Conservation (phyloP, 1,140 invertebrate species). For the Oppia nitens region DNA sequence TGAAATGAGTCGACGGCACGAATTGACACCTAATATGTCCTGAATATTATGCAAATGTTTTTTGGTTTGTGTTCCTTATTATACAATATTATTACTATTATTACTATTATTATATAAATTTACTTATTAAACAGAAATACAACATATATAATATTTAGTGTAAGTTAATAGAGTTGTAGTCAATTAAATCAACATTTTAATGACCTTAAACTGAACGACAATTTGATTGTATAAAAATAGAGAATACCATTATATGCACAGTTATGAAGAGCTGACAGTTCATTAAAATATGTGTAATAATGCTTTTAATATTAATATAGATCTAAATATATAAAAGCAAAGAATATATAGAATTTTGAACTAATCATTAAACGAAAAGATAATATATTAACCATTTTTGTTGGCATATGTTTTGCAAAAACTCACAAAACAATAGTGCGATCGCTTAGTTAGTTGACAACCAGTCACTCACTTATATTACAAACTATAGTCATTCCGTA, state of each 20-base stretch:
- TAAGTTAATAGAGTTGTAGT: background rate
- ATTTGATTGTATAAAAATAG: background rate
- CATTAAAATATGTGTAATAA: background rate
- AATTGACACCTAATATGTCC: too few relatives aligned
- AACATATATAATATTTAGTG: background rate
- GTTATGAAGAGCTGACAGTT: background rate
- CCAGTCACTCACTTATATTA: background rate
- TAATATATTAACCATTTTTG: background rate
- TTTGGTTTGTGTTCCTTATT: too few relatives aligned
- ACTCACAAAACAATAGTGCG: background rate
- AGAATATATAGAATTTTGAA: background rate
- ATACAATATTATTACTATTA: too few relatives aligned
- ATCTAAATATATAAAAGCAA: background rate
- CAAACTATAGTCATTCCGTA: background rate
- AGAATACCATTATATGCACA: too few relatives aligned
- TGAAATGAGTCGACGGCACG: too few relatives aligned
- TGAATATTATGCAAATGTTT: too few relatives aligned
- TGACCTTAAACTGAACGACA: background rate
- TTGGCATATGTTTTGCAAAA: background rate
- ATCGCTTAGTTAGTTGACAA: too few relatives aligned
- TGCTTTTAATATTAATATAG: background rate
- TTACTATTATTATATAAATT: too few relatives aligned
- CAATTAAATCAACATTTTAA: background rate
- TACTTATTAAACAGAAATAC: background rate
- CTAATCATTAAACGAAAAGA: background rate